Base-by-base conservation (phyloP, 2,888 invertebrate species). In the Pyralis farinalis region DNA sequence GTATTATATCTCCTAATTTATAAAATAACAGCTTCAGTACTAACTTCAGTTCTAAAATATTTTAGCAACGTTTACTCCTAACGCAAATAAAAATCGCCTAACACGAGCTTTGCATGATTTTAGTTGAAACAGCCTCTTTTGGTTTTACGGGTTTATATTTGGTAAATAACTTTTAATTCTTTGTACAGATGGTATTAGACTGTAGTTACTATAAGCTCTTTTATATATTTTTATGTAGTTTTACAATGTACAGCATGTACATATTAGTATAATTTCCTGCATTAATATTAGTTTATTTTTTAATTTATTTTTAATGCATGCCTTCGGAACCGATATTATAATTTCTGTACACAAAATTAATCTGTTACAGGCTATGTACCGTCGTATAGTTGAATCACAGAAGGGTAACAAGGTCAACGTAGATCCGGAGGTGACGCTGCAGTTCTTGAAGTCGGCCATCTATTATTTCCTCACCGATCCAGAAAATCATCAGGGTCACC, bases 381-480 rank as follows among this genome's bases (percentile, higher is more conserved):
- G 94, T 64, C 94, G 95, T 71, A 91, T 96, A 66, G 91, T 95
- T 76, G 95, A 95, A 77, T 93, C 94, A 51, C 94, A 94, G 78
- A 93, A 91, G 70, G 89, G 88, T 52, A 92, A 85, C 71, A 93
- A 93, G 75, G 92, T 91, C 53, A 92, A 91, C 55, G 93, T 95
- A 42, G 97, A 97, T 84, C 96, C 97, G n/a, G 96, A 96, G 82
- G 94, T 97, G 53, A 97, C 96, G 11, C 88, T 97, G 65, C 96
- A 96, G 79, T 97, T 97, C 86, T 91, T 97, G 49, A 97, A 97
- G 83, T 97, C 97, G 47, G 97, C 97, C 39, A 93, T 97, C 63
- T 97, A 96, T 77, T 97, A 97, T 76, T 97, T 97, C 80, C 90
- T 97, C 43, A 95, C 97, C 1, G 97, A 97, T 71, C 94, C 94